These are phyloP conservation scores for Aegypius monachus DNA, from an alignment of 2,113 vertebrate species.

Conservation along the genomic window DNA sequence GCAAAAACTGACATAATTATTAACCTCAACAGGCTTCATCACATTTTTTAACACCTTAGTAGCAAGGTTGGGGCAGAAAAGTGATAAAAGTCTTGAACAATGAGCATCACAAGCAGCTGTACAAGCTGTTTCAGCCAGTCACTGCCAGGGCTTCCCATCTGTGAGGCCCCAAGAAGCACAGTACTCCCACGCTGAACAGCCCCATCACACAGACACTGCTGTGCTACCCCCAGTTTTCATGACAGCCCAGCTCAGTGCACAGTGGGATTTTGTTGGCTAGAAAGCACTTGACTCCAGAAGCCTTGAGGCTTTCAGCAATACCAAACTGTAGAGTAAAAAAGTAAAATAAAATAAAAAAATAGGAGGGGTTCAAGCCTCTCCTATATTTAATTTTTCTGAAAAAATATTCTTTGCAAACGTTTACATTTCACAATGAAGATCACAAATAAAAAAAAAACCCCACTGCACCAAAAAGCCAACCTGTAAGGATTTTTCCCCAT, in stretches of 20 bases:
- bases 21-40: neutral
- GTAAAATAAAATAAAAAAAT: neutral
- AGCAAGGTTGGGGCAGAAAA: neutral
- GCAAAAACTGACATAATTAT: neutral
- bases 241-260: neutral
- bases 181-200: neutral
- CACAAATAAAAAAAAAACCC: neutral
- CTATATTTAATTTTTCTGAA: neutral
- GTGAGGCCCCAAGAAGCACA: rapidly evolving
- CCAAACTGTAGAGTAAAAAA: neutral
- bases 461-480: neutral
- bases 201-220: no score
- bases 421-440: neutral
- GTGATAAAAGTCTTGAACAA: neutral
- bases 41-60: neutral
- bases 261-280: neutral
- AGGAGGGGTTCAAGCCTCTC: neutral
- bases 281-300: neutral
- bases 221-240: neutral
- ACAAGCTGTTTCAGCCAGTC: neutral
- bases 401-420: neutral
- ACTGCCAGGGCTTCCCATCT: neutral
- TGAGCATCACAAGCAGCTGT: neutral
- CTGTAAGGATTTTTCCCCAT: neutral
- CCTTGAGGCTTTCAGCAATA: neutral